Base-by-base conservation (phyloP, 2,113 vertebrate species). In the Camelus bactrianus region DNA sequence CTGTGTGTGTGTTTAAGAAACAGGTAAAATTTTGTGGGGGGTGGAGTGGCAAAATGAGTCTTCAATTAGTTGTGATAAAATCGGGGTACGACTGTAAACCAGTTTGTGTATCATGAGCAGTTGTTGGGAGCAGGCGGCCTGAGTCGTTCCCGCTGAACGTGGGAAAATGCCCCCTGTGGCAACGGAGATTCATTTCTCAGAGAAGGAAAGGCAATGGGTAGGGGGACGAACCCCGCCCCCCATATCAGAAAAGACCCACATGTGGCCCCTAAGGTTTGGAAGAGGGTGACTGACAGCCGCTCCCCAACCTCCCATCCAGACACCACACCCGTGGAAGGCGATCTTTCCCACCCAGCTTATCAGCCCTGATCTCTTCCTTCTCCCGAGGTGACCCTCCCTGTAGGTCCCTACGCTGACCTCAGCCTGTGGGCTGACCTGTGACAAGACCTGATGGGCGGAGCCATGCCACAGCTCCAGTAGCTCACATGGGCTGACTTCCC, bases 61-160 rank as follows among this genome's bases (percentile, higher is more conserved):
- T 98, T 98, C 98, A 98, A 98, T 97, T 93, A 98, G 96, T 93
- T 95, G 80, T 93, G 95, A 97, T 96, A 92, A 95, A 96, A 98
- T 93, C 28, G 96, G 97, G 98, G 97, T 91, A 92, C 81, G 80
- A 95, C 26, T 96, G 95, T 98, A 91, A 98, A 97, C 98, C 97
- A 83, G 97, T 88, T 95, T 60, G 60, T 97, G 96, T 76, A 69
- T 72, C 58, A 82, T 20, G 97, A 97, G 93, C 96, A 98, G 95
- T 84, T 96, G 94, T 95, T 97, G 94, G 98, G 98, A 96, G 91
- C 1, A 0, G 10, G 24, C 79, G 32, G 80, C 16, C 35, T 2
- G 46, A 6, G 35, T 15, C 0, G 17, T 35, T 28, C 46, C 72
- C 8, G 0, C n/a, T 2, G 3, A 52, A 83, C 2, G 7, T 6